Percentiles rank a stretch among this genome's conserved stretches.
Evolutionary conservation across 2,797 vertebrate genomes (phyloP).

Genomic region (Catharus ustulatus): DNA sequence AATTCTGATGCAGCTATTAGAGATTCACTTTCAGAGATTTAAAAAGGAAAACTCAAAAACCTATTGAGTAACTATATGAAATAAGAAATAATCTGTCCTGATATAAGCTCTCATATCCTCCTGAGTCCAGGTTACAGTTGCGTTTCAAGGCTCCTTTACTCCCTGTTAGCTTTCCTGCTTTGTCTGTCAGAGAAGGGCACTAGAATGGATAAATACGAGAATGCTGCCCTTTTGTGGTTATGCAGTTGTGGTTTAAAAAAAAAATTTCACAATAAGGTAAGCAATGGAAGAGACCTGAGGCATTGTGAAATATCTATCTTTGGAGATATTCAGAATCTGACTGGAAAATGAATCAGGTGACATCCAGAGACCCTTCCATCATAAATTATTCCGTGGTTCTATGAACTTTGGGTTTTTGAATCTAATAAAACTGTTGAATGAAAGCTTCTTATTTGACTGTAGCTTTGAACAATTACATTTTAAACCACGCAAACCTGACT

Average conservation of each 20-base stretch:
- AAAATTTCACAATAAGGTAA: background rate
- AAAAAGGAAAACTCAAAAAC: background rate
- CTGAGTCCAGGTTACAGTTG: background rate
- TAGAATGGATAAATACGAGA: background rate
- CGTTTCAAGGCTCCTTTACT: background rate
- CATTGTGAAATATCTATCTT: background rate
- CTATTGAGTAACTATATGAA: background rate
- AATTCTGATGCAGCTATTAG: background rate
- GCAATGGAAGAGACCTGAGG: background rate
- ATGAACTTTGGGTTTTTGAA: background rate
- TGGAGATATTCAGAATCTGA: slow-evolving; percentile 35
- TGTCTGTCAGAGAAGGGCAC: background rate
- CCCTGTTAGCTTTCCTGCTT: background rate
- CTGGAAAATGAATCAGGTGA: background rate
- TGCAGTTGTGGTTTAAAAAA: background rate
- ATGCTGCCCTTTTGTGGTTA: background rate
- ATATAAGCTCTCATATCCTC: background rate
- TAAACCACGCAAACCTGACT: background rate
- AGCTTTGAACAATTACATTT: background rate
- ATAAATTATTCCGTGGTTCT: background rate
- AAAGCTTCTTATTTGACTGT: background rate
- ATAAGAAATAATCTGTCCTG: background rate
- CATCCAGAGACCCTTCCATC: background rate
- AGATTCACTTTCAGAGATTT: background rate
- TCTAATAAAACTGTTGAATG: background rate